Base-by-base conservation (phyloP, 2,888 invertebrate species). In the Micoletzkya japonica region DNA sequence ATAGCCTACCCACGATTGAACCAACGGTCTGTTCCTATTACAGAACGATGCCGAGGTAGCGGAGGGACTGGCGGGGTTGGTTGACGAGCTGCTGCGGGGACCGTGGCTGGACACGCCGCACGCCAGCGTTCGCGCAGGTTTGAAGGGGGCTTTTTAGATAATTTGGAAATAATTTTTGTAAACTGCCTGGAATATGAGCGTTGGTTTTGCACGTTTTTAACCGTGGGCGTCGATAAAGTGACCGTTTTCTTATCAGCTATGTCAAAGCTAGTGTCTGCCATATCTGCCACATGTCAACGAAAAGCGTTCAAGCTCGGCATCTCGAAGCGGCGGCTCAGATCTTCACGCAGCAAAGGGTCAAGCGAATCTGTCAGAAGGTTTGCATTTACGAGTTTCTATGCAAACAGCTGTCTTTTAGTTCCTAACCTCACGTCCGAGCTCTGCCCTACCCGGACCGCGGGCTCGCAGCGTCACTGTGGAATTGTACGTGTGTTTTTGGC, bases 301-400 rank as follows among this genome's bases (percentile, higher is more conserved):
- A 14, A 20, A 44, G 10, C 44, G 14, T 59, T 59, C 4, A 34
- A 69, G 88, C 89, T 2, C 77, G 89, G 39, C 89, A 89, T 81
- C 88, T 88, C 74, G 89, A 89, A 77, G 87, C 88, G 2, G 88
- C 88, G 2, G 87, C 87, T 4, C 79, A 80, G 39, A 68, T 74
- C 24, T 66, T 70, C 52, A 75, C 73, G 34, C 58, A 60, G 2
- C 50, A 44, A 1, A 24, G 60, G 17, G 64, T 73, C 2, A 37
- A 50, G 58, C 37, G 61, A 17, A 30, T 52, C 2, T 70, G 70
- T 36, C 32, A 34, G 34, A 54, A 57, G 66, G 72, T 72, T 57
- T 39, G 32, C 30, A 20, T 14, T 44, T n/a, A n/a, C n/a, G n/a
- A n/a, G n/a, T n/a, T n/a, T n/a, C n/a, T n/a, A n/a, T n/a, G n/a